Evolutionary conservation across 2,113 vertebrate genomes (phyloP), one percentile per base, ranked within the genome.

Genomic region (Melanostigma gelatinosum): DNA sequence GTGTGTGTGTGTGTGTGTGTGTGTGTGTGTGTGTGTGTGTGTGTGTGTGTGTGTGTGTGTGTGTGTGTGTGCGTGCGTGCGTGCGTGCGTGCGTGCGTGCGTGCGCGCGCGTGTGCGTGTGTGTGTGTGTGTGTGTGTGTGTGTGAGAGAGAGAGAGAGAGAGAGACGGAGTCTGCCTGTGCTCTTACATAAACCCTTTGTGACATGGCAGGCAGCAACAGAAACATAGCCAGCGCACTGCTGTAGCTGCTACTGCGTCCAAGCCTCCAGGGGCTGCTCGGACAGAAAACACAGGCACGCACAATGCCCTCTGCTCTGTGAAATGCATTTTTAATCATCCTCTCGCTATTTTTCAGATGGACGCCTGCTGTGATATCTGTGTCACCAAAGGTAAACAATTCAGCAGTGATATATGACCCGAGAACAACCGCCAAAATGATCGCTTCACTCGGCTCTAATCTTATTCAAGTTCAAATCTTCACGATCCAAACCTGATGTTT

Each of bases 101-200:
- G n/a, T n/a, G n/a, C n/a, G n/a, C n/a, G n/a, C n/a, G n/a, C n/a
- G 73, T 8, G 52, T 42, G 75, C 34, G 60, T 32, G 55, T 44
- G 18, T 87, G 80, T 52, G 63, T 36, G 55, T 44, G 44, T 55
- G 3, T 72, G 73, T 8, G 52, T 42, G 75, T 48, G 60, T 32
- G 55, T 44, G 18, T 87, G 80, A 20, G 24, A 24, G 24, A 24
- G 24, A 86, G 80, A 32, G 32, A 32, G 32, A 32, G 32, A 32
- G 3, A 68, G 76, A 73, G 66, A 84, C 42, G 4, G 50, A 50
- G 77, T 60, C 82, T 79, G 82, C 1, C 16, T 87, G 81, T 24
- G 29, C 74, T 87, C 84, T 92, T 92, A 91, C 85, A 88, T 91
- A 92, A 92, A 91, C 50, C 64, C 77, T 65, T 84, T 67, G 89